Evolutionary conservation across 2,113 vertebrate species (phyloP), one percentile per base, ranked within the genome.

Genomic region (Malurus elegans): DNA sequence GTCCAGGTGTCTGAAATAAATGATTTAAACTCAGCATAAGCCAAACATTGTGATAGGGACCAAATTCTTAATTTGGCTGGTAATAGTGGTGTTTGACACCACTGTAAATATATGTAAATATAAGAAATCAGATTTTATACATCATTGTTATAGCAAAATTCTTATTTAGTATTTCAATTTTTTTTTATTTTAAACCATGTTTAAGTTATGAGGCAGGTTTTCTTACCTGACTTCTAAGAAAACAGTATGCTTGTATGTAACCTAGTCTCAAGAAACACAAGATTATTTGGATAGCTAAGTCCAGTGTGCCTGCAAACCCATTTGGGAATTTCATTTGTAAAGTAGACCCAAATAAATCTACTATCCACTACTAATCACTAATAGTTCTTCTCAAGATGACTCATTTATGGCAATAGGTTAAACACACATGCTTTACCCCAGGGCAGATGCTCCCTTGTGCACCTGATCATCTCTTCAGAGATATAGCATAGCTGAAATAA

Each of bases 1-100:
- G 62, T 78, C 86, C 81, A 83, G 26, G 47, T 94, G 76, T 67
- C 72, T 48, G 40, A 95, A 95, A 81, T 71, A 78, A 86, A 67
- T 78, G 4, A 60, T 44, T 74, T 84, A 86, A 83, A 87, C 21
- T 79, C 40, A 47, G 3, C 8, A 67, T 56, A 54, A 74, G 60
- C 19, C 23, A 65, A 81, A 94, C 8, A 44, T 36, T 48, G 15
- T 9, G 4, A 44, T 6, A 17, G 64, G 84, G 18, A n/a, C 28
- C 4, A 7, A 54, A 44, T 34, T 80, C 47, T 58, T 84, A 42
- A 54, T 86, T 89, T 67, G 0, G 1, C 10, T 62, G 13, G 36
- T 29, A 69, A 61, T 38, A 50, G 28, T 3, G 2, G 4, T 74
- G 17, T 66, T 72, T 21, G 12, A 61, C 19, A 88, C n/a, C n/a